Conservation (phyloP, 2,888 invertebrate species). For the Ornithoptera priamus region DNA sequence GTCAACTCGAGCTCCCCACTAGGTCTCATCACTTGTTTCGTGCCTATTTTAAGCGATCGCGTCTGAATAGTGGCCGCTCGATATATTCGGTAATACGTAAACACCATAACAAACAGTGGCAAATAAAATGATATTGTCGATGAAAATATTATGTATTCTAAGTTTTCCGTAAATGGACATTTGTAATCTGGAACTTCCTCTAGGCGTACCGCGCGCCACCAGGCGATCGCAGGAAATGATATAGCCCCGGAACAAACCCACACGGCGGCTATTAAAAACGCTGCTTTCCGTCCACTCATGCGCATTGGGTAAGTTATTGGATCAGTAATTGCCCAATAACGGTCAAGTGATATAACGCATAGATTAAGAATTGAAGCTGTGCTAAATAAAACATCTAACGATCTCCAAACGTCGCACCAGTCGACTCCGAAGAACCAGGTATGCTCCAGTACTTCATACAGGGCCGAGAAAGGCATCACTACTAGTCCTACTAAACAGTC, state of each 20-base stretch:
- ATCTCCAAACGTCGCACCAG: constrained; percentile 99
- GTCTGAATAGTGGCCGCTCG: constrained; percentile 96
- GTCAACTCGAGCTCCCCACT: constrained; percentile 93
- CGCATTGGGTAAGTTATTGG: constrained; percentile 98
- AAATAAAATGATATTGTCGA: constrained; percentile 98
- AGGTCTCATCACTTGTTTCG: constrained; percentile 92
- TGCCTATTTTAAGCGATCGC: constrained; percentile 92
- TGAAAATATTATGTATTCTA: constrained; percentile 97
- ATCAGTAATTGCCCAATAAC: constrained; percentile 99
- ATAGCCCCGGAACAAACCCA: constrained; percentile 98
- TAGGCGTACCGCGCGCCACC: constrained; percentile 94
- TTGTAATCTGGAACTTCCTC: constrained; percentile 90
- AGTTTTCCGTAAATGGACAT: constrained; percentile 97
- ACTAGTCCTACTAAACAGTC: constrained; percentile 97
- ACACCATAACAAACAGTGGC: constrained; percentile 98
- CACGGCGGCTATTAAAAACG: constrained; percentile 93
- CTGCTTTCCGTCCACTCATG: constrained; percentile 94
- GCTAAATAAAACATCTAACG: constrained; percentile 96
- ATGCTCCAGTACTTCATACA: constrained; percentile 93
- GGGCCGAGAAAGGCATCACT: constrained; percentile 98
- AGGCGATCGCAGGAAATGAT: constrained; percentile 98
- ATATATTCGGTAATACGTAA: constrained; percentile 98
- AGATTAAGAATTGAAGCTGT: constrained; percentile 98
- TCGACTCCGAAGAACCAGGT: constrained; percentile 97
- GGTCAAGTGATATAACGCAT: constrained; percentile 97